phyloP scores from a whole-genome alignment of 2,888 invertebrate species.

The Caenorhabditis sp. region DNA sequence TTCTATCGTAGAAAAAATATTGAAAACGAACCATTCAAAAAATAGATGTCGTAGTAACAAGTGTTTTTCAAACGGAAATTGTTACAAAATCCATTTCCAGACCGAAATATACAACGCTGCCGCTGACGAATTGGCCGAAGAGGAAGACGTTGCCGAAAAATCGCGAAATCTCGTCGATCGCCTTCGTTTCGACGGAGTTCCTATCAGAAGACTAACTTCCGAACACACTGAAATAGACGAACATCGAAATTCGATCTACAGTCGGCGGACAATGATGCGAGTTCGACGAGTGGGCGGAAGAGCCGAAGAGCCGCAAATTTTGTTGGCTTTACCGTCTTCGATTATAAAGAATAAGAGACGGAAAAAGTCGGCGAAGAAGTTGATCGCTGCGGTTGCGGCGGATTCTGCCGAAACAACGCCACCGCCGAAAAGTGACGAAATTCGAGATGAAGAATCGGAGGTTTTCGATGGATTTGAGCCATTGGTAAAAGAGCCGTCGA shows the following conservation, averaged over 20 bases:
- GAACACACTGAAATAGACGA: slow-evolving; percentile 34
- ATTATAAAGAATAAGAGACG: background rate
- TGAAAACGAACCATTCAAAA: too few relatives aligned
- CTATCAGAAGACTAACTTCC: slow-evolving; percentile 1
- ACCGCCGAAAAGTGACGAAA: background rate
- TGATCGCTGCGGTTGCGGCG: background rate
- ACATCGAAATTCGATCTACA: slow-evolving; percentile 6
- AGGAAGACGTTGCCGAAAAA: slow-evolving; percentile 13
- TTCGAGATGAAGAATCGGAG: background rate
- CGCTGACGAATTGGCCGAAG: background rate
- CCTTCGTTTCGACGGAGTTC: slow-evolving; percentile 22
- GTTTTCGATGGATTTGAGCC: background rate
- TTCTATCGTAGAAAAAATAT: too few relatives aligned
- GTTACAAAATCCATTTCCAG: too few relatives aligned
- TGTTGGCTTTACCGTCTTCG: background rate
- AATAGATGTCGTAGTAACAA: too few relatives aligned
- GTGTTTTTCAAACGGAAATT: too few relatives aligned
- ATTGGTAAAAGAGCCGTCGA: background rate
- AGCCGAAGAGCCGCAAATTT: background rate
- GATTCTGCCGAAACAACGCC: background rate
- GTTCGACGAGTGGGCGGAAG: background rate
- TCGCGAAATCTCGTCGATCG: background rate
- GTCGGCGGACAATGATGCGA: slow-evolving; percentile 10
- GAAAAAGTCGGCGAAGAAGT: background rate
- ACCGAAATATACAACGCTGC: background rate